Percentiles rank a stretch among this genome's conserved stretches.
These are phyloP conservation scores for Siniperca undulata DNA, from an alignment of 2,797 vertebrate genomes.

Conservation along the genomic window DNA sequence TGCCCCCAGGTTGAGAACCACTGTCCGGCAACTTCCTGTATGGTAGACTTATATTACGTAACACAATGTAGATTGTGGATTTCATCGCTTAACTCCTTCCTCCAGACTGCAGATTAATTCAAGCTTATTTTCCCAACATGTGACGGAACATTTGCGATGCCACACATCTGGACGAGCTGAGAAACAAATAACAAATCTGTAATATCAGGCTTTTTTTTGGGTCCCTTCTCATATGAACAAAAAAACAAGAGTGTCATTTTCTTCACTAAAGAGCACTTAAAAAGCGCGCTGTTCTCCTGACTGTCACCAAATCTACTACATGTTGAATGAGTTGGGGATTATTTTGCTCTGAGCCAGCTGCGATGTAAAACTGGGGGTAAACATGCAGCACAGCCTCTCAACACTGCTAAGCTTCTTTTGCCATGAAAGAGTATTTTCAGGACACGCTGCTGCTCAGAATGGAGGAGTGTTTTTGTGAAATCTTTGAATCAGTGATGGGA, in stretches of 20 bases:
- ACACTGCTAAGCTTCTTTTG: slow-evolving; percentile 25
- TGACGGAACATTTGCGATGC: slow-evolving; percentile 8
- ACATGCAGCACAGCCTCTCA: slow-evolving; percentile 27
- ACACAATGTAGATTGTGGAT: slow-evolving; percentile 38
- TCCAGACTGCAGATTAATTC: slow-evolving; percentile 56
- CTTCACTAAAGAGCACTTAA: not conserved
- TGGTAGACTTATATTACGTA: slow-evolving; percentile 28
- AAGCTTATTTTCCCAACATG: slow-evolving; percentile 33
- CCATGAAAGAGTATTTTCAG: slow-evolving; percentile 17
- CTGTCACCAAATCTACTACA: not conserved
- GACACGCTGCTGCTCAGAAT: not conserved
- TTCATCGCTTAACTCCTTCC: slow-evolving; percentile 28
- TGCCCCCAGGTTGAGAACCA: not conserved
- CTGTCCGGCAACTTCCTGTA: not conserved
- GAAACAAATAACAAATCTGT: not conserved
- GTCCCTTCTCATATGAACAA: not conserved
- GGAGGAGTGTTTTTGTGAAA: not conserved
- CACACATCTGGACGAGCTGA: slow-evolving; percentile 10
- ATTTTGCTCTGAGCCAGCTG: slow-evolving; percentile 28
- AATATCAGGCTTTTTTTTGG: not conserved
- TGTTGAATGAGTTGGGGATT: slow-evolving; percentile 26
- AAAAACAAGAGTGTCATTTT: not conserved
- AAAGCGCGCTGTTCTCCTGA: not conserved
- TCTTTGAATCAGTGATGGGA: slow-evolving; percentile 14
- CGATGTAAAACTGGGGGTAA: slow-evolving; percentile 36